A percentile compares a stretch with the other conserved stretches of the same genome.
These are phyloP conservation scores for Denticeps clupeoides DNA, from an alignment of 2,797 vertebrate species.

Conservation along the genomic window DNA sequence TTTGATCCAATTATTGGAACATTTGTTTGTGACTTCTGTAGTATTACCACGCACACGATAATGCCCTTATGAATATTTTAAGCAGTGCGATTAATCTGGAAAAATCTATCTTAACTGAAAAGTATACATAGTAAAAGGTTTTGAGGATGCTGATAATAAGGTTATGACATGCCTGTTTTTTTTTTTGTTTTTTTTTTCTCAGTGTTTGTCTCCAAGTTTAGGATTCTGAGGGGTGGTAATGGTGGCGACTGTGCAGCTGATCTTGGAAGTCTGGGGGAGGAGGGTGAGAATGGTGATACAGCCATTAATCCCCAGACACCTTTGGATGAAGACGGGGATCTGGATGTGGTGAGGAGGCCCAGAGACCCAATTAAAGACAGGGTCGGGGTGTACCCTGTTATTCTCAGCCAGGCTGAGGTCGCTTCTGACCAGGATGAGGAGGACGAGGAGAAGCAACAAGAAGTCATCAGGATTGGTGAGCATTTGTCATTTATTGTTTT, in stretches of 20 bases:
- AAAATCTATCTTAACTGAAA: too few relatives aligned
- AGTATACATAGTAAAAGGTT: too few relatives aligned
- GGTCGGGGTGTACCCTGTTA: constrained; percentile 62
- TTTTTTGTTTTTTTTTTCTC: too few relatives aligned
- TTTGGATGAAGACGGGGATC: constrained; percentile 80
- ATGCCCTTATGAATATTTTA: too few relatives aligned
- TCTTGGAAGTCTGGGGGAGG: neutral
- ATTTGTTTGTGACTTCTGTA: too few relatives aligned
- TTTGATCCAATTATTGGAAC: too few relatives aligned
- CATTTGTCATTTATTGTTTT: neutral
- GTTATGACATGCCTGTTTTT: too few relatives aligned
- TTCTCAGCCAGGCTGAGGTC: constrained; percentile 60
- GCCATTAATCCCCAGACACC: constrained; percentile 10
- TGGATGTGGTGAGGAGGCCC: constrained; percentile 64
- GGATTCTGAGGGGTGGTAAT: constrained; percentile 54
- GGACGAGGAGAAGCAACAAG: constrained; percentile 23
- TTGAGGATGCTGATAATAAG: too few relatives aligned
- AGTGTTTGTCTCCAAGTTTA: constrained; percentile 59
- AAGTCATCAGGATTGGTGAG: constrained; percentile 75
- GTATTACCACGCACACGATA: too few relatives aligned
- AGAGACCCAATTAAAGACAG: constrained; percentile 28
- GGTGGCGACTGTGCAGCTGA: neutral
- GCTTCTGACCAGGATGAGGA: constrained; percentile 27
- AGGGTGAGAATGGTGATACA: neutral
- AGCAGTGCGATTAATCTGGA: too few relatives aligned